Evolutionary conservation across 2,113 vertebrate genomes (phyloP), one percentile per base, ranked within the genome.

Genomic region (Gadus chalcogrammus): DNA sequence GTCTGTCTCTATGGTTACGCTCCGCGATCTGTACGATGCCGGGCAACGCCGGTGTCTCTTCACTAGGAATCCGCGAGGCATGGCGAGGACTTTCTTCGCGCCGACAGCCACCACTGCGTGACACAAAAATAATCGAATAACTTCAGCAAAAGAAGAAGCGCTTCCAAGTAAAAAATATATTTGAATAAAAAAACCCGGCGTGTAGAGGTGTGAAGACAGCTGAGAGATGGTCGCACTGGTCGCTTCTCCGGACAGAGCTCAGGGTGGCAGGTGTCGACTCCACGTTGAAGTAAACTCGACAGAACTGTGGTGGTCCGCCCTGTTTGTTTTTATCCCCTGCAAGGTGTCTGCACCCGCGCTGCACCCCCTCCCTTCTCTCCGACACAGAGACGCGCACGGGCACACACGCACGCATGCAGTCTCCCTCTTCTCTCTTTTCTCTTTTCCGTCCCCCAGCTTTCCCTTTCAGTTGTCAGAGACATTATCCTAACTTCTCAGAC

Each of bases 11-110:
- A 9, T 63, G 64, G 4, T 27, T 67, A 11, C 72, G 0, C 16
- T 70, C 18, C 94, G 88, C 58, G 85, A 67, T 71, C 95, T 87
- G 84, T 96, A 96, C 0, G 92, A 94, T 24, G 91, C 87, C 5
- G 85, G 75, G 28, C 92, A 91, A 0, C 88, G 77, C 71, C 94
- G 92, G 88, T 83, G 94, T 71, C 96, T 91, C 87, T 98, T 98
- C 75, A 98, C 96, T 79, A 98, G 77, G 78, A 98, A 98, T 56
- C 96, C 96, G 74, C 95, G 92, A 73, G 96, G 96, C 96, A 98
- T 98, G 69, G 12, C 31, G 79, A 16, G 1, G 69, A 67, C 73
- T 82, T 20, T 68, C 71, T 27, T 52, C 28, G 75, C 73, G 76
- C 77, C 76, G 73, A 68, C 20, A 20, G 69, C 77, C 78, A 70